Evolutionary conservation across 2,888 invertebrate genomes (phyloP).

Genomic region (Pyrrhosoma nymphula): DNA sequence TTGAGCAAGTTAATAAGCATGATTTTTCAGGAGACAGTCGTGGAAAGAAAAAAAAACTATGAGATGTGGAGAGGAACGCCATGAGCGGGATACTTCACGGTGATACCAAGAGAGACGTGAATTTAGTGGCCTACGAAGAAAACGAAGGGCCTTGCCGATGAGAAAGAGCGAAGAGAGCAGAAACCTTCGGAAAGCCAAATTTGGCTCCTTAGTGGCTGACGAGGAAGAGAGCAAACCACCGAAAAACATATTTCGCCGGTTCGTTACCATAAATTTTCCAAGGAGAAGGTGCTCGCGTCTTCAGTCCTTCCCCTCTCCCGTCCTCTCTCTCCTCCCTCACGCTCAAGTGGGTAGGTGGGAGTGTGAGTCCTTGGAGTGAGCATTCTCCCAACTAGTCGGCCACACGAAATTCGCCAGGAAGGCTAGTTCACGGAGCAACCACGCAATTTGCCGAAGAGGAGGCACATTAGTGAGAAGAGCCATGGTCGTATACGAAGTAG

Average conservation of each 20-base stretch:
- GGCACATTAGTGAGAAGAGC: not conserved
- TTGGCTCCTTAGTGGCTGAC: not conserved
- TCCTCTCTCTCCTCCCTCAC: not conserved
- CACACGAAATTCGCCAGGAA: not conserved
- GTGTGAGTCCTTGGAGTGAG: not conserved
- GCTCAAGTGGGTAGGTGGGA: not conserved
- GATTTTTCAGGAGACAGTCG: too few species aligned
- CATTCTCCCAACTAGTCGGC: not conserved
- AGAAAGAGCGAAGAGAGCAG: not conserved
- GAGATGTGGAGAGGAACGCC: too few species aligned
- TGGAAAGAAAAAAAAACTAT: too few species aligned
- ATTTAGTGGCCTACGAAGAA: not conserved
- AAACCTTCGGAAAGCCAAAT: not conserved
- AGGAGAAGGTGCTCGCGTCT: not conserved
- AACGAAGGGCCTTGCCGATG: not conserved
- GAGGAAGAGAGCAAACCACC: not conserved
- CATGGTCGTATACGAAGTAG: not conserved
- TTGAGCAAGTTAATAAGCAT: too few species aligned
- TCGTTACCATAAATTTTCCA: not conserved
- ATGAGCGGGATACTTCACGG: too few species aligned
- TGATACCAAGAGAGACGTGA: too few species aligned
- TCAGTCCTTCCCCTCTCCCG: not conserved
- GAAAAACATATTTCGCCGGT: not conserved
- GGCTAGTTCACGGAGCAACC: not conserved
- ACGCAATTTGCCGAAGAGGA: not conserved